These are phyloP conservation scores for Cottus gobio DNA, from an alignment of 2,113 vertebrate species.

Conservation along the genomic window DNA sequence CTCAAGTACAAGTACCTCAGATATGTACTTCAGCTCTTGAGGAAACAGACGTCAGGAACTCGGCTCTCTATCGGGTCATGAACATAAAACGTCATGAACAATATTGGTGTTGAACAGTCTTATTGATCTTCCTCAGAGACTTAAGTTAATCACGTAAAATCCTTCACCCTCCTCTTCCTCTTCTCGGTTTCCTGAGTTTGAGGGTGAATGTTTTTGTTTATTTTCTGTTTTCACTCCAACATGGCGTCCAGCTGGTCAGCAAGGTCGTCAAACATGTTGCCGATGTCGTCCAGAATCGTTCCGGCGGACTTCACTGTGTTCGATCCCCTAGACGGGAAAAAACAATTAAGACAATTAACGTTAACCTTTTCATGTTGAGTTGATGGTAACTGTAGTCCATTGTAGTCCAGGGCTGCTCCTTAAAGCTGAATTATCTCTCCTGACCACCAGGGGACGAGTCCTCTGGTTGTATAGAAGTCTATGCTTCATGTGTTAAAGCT, in stretches of 20 bases:
- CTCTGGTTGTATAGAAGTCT: too few relatives aligned
- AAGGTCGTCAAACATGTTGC: slow-evolving; percentile 95
- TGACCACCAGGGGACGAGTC: too few relatives aligned
- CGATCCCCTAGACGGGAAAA: slow-evolving; percentile 36
- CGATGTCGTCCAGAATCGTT: slow-evolving; percentile 96
- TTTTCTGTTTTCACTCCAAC: slow-evolving; percentile 91
- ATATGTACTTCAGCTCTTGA: neutral
- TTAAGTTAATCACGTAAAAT: too few relatives aligned
- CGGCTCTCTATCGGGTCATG: neutral
- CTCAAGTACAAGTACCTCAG: neutral
- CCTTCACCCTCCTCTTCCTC: neutral
- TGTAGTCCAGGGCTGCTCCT: neutral
- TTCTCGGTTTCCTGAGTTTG: slow-evolving; percentile 42
- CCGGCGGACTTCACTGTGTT: slow-evolving; percentile 80
- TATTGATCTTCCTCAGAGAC: too few relatives aligned
- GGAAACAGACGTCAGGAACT: neutral
- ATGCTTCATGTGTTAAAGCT: too few relatives aligned
- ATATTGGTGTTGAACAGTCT: slow-evolving; percentile 20
- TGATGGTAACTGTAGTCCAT: neutral
- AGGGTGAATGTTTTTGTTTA: neutral
- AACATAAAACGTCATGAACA: slow-evolving; percentile 35
- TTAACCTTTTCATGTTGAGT: neutral
- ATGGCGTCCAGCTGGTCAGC: slow-evolving; percentile 88
- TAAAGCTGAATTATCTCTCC: too few relatives aligned
- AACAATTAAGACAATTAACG: neutral